Conservation (phyloP, 2,888 invertebrate genomes). For the Aleiodes testaceus region DNA sequence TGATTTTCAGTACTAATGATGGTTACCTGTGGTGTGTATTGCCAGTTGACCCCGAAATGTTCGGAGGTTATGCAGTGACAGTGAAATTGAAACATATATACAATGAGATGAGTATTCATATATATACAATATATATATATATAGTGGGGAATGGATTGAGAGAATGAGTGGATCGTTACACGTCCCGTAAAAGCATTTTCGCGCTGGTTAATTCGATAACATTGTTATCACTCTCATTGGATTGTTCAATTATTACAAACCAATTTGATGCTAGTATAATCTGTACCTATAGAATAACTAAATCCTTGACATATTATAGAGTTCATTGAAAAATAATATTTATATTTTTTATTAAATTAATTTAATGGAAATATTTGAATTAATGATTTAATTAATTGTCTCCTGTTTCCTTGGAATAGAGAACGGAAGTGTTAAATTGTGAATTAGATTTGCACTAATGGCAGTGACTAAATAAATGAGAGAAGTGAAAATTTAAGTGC, state of each 20-base stretch:
- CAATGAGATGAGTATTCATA: not conserved
- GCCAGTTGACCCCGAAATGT: not conserved
- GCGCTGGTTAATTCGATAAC: conserved; percentile 17
- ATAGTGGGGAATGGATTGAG: not conserved
- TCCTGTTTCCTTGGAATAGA: conserved; percentile 56
- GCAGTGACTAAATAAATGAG: conserved; percentile 43
- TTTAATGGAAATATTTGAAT: not conserved
- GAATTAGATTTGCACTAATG: conserved; percentile 61
- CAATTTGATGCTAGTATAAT: too few relatives aligned
- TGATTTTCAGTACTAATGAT: conserved; percentile 61
- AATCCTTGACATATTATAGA: too few relatives aligned
- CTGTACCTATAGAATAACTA: too few relatives aligned
- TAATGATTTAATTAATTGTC: conserved; percentile 59
- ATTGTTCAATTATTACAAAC: conserved; percentile 1
- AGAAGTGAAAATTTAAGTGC: too few relatives aligned
- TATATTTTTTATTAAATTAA: too few relatives aligned
- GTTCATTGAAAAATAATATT: too few relatives aligned
- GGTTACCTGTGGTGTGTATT: conserved; percentile 45
- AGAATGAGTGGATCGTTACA: conserved; percentile 19
- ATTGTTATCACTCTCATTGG: conserved; percentile 25
- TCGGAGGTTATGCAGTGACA: conserved; percentile 1
- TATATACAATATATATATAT: not conserved
- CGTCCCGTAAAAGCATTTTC: conserved; percentile 2
- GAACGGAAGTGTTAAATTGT: conserved; percentile 60
- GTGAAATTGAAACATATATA: not conserved